Evolutionary conservation across 2,113 vertebrate genomes (phyloP), one percentile per base, ranked within the genome.

Genomic region (Smithornis capensis): DNA sequence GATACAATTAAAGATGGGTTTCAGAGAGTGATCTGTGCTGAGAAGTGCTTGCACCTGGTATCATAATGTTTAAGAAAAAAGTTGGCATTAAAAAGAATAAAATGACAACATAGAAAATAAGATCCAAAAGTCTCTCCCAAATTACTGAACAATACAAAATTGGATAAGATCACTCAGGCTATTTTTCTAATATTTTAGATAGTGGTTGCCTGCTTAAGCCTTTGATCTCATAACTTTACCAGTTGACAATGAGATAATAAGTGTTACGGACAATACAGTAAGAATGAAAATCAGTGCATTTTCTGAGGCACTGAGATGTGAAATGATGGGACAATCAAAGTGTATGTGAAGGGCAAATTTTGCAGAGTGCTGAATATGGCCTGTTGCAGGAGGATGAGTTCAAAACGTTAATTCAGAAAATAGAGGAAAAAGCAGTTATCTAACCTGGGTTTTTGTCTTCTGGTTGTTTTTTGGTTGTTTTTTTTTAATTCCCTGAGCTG

Each of bases 201-300:
- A 78, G 49, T 49, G 49, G 56, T 78, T 96, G 31, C 37, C 69
- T 92, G 68, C 65, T 90, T 44, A 74, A 77, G 80, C 31, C 76
- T 96, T 95, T 95, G 90, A 95, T 96, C 79, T 86, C 60, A 35
- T 25, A 96, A 63, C 49, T 96, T 86, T 81, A 52, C 71, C 68
- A 95, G 38, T 56, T 90, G 88, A 95, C 52, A 88, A 75, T 50
- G 62, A 83, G 88, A 75, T 81, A 94, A 75, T 83, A 91, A 95
- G 47, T 47, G 28, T 67, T 93, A 92, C 19, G 47, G 71, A 78
- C 76, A 92, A 64, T 86, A 83, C 24, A 64, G 27, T 68, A 88
- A 88, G 68, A 87, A 86, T 80, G 83, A 94, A 96, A 93, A 90
- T 83, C 16, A 19, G 74, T 73, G n/a, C 29, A 25, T 93, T 96